These are phyloP conservation scores for Thamnaconus septentrionalis DNA, from an alignment of 2,113 vertebrate species.

Conservation along the genomic window DNA sequence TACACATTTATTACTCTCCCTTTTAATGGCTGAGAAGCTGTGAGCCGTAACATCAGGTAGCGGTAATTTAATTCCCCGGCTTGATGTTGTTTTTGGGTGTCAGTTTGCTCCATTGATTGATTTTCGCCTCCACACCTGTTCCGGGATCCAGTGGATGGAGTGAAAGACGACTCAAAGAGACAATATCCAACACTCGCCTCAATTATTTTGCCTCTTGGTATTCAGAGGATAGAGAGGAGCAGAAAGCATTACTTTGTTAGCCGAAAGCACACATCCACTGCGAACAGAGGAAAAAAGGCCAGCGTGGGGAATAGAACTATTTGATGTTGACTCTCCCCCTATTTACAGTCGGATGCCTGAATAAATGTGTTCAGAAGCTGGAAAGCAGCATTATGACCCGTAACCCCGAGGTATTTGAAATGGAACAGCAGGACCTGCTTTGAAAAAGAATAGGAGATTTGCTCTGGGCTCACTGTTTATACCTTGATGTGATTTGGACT, in stretches of 20 bases:
- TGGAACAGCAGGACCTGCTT: conserved; percentile 72
- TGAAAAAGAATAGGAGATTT: conserved; percentile 74
- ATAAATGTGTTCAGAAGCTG: conserved; percentile 73
- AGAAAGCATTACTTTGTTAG: conserved; percentile 69
- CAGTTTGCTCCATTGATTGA: conserved; percentile 54
- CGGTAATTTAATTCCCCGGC: conserved; percentile 59
- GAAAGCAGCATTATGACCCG: conserved; percentile 71
- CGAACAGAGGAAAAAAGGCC: conserved; percentile 69
- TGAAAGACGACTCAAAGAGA: conserved; percentile 36
- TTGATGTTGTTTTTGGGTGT: conserved; percentile 55
- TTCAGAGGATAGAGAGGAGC: conserved; percentile 52
- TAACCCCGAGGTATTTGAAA: conserved; percentile 74
- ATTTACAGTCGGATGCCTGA: conserved; percentile 73
- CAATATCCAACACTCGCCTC: conserved; percentile 40
- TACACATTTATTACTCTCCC: conserved; percentile 78
- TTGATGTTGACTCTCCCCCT: conserved; percentile 74
- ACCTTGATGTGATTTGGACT: conserved; percentile 76
- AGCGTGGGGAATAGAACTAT: conserved; percentile 70
- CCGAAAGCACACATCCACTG: conserved; percentile 69
- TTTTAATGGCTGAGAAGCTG: conserved; percentile 66
- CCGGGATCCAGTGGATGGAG: conserved; percentile 26
- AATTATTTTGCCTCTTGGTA: conserved; percentile 68
- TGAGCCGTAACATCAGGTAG: conserved; percentile 65
- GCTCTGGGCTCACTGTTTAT: conserved; percentile 72
- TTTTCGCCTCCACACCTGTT: conserved; percentile 24